These are phyloP conservation scores for Himalopsyche japonica DNA, from an alignment of 2,888 invertebrate genomes.

Conservation along the genomic window DNA sequence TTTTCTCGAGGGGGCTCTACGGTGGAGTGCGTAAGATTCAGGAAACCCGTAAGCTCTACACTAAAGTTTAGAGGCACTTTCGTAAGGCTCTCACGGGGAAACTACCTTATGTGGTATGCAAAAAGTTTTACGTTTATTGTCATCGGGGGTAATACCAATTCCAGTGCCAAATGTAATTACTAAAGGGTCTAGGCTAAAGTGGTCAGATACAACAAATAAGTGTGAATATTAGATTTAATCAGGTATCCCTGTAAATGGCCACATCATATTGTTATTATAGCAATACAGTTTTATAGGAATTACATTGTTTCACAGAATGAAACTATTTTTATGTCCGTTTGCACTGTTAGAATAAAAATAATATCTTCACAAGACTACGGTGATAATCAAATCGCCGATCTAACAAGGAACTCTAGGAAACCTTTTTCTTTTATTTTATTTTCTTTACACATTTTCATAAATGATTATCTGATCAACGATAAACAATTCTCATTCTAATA, in stretches of 20 bases:
- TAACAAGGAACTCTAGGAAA: too few species aligned
- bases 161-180: background rate
- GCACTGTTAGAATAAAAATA: too few species aligned
- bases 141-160: background rate
- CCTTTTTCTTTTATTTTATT: too few species aligned
- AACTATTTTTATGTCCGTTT: too few species aligned
- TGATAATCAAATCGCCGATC: too few species aligned
- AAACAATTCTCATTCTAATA: too few species aligned
- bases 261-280: background rate
- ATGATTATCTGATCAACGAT: too few species aligned
- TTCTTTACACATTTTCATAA: too few species aligned
- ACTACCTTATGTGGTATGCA: background rate
- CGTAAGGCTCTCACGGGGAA: background rate
- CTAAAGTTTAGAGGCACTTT: conserved; percentile 1
- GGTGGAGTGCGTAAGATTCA: background rate
- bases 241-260: background rate
- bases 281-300: too few species aligned
- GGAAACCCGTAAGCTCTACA: background rate
- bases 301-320: too few species aligned
- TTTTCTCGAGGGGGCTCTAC: background rate
- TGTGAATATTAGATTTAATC: background rate
- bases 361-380: too few species aligned
- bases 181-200: background rate
- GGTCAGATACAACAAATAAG: background rate
- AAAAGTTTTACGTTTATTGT: conserved; percentile 1